Conservation (phyloP, 2,888 invertebrate genomes). For the Adela reaumurella region DNA sequence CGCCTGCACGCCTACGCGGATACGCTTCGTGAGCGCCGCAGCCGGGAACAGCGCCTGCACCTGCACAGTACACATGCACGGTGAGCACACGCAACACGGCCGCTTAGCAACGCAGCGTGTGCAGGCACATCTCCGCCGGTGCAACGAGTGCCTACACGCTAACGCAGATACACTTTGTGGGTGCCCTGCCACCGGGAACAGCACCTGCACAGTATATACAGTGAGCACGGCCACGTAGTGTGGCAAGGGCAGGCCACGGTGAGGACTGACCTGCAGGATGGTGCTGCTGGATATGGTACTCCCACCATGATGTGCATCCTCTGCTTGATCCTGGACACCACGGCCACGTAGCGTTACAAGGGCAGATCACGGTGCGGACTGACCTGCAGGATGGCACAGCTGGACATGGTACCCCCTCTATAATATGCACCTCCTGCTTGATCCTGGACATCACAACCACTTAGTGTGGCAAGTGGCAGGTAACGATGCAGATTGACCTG, state of each 20-base stretch:
- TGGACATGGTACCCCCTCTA: constrained; percentile 96
- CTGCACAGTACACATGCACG: constrained; percentile 17
- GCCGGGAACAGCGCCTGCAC: constrained; percentile 85
- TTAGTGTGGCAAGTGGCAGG: constrained; percentile 97
- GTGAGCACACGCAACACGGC: too few relatives aligned
- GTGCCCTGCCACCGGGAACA: too few relatives aligned
- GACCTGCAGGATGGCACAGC: constrained; percentile 83
- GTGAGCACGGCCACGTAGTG: too few relatives aligned
- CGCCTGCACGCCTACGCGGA: constrained; percentile 96
- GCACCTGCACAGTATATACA: too few relatives aligned
- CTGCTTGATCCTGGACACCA: constrained; percentile 90
- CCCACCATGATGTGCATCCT: constrained; percentile 96
- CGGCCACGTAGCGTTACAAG: too few relatives aligned
- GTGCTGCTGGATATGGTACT: constrained; percentile 93
- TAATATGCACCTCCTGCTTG: constrained; percentile 93
- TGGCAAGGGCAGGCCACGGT: too few relatives aligned
- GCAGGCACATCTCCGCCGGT: too few relatives aligned
- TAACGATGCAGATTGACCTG: constrained; percentile 91
- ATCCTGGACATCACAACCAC: constrained; percentile 94
- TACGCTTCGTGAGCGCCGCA: constrained; percentile 97
- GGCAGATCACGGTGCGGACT: too few relatives aligned
- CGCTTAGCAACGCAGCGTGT: too few relatives aligned
- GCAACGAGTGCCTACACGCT: too few relatives aligned
- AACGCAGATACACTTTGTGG: too few relatives aligned
- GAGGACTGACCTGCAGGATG: constrained; percentile 80